Evolutionary conservation across 2,797 vertebrate genomes (phyloP).

Genomic region (Sebastes flavidus): DNA sequence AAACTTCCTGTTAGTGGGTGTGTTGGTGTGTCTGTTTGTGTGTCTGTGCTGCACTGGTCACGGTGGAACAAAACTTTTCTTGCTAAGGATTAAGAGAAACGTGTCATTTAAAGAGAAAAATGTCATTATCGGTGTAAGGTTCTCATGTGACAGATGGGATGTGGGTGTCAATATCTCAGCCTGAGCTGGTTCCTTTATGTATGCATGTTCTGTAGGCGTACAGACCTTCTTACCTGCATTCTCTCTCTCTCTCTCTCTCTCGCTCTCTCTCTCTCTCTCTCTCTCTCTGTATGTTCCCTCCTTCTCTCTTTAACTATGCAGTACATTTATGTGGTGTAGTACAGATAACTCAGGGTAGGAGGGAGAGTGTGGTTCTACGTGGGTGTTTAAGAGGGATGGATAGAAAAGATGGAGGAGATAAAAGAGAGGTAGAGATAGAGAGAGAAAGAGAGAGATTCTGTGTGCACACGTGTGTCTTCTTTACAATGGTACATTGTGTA

Average conservation of each 20-base stretch:
- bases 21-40: background rate
- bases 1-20: background rate
- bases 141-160: conserved; percentile 67
- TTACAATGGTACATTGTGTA: background rate
- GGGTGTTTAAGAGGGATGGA: conserved; percentile 48
- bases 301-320: conserved; percentile 32
- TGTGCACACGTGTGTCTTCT: background rate
- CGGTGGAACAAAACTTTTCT: conserved; percentile 27
- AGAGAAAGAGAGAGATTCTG: background rate
- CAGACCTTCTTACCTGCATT: conserved; percentile 61
- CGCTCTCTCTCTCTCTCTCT: conserved; percentile 7
- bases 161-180: conserved; percentile 69
- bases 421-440: background rate
- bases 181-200: conserved; percentile 49
- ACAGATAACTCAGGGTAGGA: conserved; percentile 35
- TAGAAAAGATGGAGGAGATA: conserved; percentile 23
- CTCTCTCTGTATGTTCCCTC: background rate
- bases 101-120: conserved; percentile 55
- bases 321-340: conserved; percentile 37
- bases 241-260: conserved; percentile 1
- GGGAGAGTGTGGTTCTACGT: conserved; percentile 25
- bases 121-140: conserved; percentile 55
- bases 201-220: conserved; percentile 57
- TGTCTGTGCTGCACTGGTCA: conserved; percentile 6
- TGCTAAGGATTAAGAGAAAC: conserved; percentile 43